Conservation (phyloP, 2,888 invertebrate genomes). For the Opisthograptis luteolata region DNA sequence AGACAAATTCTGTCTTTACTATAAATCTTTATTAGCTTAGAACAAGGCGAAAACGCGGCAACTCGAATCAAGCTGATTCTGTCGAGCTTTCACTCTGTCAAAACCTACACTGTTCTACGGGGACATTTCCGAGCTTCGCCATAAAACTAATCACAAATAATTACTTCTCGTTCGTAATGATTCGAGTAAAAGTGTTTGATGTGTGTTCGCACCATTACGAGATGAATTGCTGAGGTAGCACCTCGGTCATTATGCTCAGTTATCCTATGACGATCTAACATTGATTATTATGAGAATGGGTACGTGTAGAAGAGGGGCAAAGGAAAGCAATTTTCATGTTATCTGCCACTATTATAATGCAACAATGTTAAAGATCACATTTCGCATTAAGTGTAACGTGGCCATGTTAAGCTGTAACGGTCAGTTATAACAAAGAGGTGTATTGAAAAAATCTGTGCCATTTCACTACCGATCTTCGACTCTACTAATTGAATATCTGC, state of each 20-base stretch:
- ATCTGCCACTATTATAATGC: slow-evolving; percentile 38
- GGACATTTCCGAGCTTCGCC: slow-evolving; percentile 22
- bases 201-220: slow-evolving; percentile 73
- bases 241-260: slow-evolving; percentile 68
- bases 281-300: slow-evolving; percentile 71
- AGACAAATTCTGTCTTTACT: too few species aligned
- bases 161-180: slow-evolving; percentile 46
- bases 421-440: slow-evolving; percentile 1
- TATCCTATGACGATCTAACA: slow-evolving; percentile 59
- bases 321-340: slow-evolving; percentile 55
- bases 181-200: slow-evolving; percentile 68
- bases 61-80: neutral
- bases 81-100: slow-evolving; percentile 1
- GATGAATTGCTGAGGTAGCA: slow-evolving; percentile 36
- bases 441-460: neutral
- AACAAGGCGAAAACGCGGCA: too few species aligned
- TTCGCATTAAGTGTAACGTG: neutral
- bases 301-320: slow-evolving; percentile 41
- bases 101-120: slow-evolving; percentile 7
- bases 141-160: slow-evolving; percentile 39
- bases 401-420: slow-evolving; percentile 7
- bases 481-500: too few species aligned
- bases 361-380: slow-evolving; percentile 30
- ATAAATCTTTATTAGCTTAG: too few species aligned
- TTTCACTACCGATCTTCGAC: too few species aligned